A percentile compares a stretch with the other conserved stretches of the same genome.
phyloP scores from a whole-genome alignment of 1,140 invertebrate species.

The Drosophila tani region DNA sequence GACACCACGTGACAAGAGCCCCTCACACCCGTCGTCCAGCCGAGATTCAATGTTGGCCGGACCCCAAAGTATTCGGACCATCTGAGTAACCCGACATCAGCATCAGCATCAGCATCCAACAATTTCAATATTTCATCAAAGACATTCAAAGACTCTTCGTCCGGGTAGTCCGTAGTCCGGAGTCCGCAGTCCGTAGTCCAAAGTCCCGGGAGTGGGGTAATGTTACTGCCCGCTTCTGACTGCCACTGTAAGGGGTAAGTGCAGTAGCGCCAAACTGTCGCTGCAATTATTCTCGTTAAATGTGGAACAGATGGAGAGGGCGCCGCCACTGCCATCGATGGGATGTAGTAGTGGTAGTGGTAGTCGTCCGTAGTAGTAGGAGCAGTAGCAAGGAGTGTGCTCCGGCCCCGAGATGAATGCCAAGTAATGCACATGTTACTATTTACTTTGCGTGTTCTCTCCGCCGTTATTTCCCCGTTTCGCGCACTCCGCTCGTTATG shows the following conservation, averaged over 20 bases:
- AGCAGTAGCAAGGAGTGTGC: constrained; percentile 1
- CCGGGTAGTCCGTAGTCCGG: too few relatives aligned
- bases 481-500: not conserved
- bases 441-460: constrained; percentile 76
- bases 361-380: not conserved
- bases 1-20: constrained; percentile 58
- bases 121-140: constrained; percentile 83
- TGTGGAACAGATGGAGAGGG: constrained; percentile 59
- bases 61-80: constrained; percentile 50
- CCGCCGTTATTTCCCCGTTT: constrained; percentile 1
- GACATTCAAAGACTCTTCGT: constrained; percentile 71
- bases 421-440: constrained; percentile 82
- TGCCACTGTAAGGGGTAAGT: constrained; percentile 55
- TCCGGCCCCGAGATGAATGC: constrained; percentile 63
- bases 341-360: not conserved
- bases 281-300: constrained; percentile 82
- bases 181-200: too few relatives aligned
- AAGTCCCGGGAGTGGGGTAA: constrained; percentile 7
- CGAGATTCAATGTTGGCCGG: constrained; percentile 57
- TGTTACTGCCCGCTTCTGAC: constrained; percentile 30
- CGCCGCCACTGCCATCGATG: constrained; percentile 7
- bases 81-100: constrained; percentile 32
- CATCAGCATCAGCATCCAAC: constrained; percentile 65
- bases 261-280: constrained; percentile 78
- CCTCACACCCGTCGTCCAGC: constrained; percentile 5